phyloP scores from a whole-genome alignment of 2,888 invertebrate genomes.

The Drosophila nr. medialis region DNA sequence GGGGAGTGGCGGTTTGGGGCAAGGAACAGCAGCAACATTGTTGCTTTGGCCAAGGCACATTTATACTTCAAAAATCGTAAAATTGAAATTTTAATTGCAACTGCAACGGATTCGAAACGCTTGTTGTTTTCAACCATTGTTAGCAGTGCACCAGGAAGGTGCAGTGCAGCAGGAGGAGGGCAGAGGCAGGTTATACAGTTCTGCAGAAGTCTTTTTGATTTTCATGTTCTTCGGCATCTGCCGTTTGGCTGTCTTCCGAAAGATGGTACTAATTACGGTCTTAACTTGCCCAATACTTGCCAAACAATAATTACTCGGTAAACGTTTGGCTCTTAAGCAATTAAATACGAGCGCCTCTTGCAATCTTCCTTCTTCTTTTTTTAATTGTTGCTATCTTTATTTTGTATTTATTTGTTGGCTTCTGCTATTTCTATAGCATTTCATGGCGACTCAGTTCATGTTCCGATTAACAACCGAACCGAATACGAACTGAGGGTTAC shows the following conservation, averaged over 20 bases:
- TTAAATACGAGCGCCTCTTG: conserved; percentile 34
- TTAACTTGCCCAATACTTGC: conserved; percentile 71
- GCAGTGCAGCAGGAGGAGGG: neutral
- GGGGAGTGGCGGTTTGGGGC: neutral
- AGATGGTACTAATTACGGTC: conserved; percentile 69
- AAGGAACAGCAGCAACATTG: conserved; percentile 7
- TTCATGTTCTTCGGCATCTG: conserved; percentile 17
- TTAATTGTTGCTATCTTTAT: conserved; percentile 31
- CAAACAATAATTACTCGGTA: conserved; percentile 73
- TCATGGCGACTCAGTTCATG: conserved; percentile 37
- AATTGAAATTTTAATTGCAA: conserved; percentile 79
- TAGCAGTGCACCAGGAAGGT: conserved; percentile 3
- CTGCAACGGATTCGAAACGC: conserved; percentile 72
- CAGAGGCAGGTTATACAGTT: neutral
- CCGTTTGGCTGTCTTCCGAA: conserved; percentile 30
- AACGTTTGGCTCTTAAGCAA: conserved; percentile 47
- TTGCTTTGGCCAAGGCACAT: conserved; percentile 30
- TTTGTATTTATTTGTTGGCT: conserved; percentile 7
- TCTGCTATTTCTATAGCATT: neutral
- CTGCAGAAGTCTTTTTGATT: conserved; percentile 30
- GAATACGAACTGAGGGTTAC: conserved; percentile 18
- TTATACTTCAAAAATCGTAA: conserved; percentile 75
- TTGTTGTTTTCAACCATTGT: conserved; percentile 50
- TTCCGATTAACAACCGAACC: conserved; percentile 54
- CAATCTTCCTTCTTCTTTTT: conserved; percentile 1